Percentiles rank a stretch among this genome's conserved stretches.
phyloP scores from a whole-genome alignment of 2,113 vertebrate genomes.

The Caracal caracal region DNA sequence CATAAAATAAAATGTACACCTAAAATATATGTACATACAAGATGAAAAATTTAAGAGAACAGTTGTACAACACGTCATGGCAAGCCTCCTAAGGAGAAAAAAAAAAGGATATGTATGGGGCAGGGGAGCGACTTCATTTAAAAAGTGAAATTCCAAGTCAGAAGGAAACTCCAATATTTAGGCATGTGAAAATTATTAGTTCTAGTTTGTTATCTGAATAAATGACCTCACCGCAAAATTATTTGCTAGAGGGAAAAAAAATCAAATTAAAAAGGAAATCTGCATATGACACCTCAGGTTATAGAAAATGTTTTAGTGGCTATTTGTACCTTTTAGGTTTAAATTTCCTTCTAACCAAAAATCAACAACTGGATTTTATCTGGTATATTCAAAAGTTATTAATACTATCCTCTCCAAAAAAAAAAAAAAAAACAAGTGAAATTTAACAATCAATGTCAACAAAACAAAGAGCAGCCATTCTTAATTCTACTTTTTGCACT shows the following conservation, averaged over 20 bases:
- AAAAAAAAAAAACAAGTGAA: background rate
- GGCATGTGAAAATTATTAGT: background rate
- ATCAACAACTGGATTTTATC: background rate
- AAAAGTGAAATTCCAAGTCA: slow-evolving; percentile 1
- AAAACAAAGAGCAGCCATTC: background rate
- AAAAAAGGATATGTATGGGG: no score
- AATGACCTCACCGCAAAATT: slow-evolving; percentile 68
- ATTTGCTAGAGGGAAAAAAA: slow-evolving; percentile 20
- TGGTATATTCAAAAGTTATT: background rate
- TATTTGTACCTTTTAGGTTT: slow-evolving; percentile 46
- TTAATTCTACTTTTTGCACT: background rate
- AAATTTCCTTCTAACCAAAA: slow-evolving; percentile 43
- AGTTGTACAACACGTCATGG: background rate
- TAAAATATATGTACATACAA: background rate
- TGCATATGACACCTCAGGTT: slow-evolving; percentile 52
- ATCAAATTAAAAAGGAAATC: slow-evolving; percentile 11
- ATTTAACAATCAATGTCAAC: background rate
- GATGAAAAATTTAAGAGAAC: background rate
- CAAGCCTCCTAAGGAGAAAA: background rate
- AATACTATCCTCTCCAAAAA: background rate
- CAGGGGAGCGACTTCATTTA: background rate
- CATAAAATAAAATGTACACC: background rate
- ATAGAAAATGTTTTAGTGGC: slow-evolving; percentile 11
- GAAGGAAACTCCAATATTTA: slow-evolving; percentile 37
- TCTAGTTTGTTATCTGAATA: slow-evolving; percentile 34